These are phyloP conservation scores for Onychomys torridus DNA, from an alignment of 2,797 vertebrate species.

Conservation along the genomic window DNA sequence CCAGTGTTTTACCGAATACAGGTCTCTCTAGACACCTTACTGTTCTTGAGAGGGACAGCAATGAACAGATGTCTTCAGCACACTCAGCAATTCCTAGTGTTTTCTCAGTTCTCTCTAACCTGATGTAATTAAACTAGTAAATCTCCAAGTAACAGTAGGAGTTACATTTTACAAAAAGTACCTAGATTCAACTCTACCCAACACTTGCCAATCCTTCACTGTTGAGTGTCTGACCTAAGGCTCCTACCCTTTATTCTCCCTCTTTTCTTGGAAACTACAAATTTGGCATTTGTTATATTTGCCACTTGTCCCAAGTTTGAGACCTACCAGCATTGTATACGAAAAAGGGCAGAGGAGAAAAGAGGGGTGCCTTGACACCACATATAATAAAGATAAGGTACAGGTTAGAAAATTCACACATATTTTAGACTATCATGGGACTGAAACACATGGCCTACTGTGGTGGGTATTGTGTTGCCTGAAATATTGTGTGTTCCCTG, in stretches of 20 bases:
- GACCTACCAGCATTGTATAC: not conserved
- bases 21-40: not conserved
- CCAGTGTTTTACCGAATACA: not conserved
- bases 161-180: not conserved
- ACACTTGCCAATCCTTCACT: not conserved
- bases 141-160: constrained; percentile 26
- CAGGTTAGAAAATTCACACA: not conserved
- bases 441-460: not conserved
- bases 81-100: not conserved
- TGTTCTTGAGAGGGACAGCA: not conserved
- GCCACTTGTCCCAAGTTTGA: not conserved
- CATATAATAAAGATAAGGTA: not conserved
- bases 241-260: not conserved
- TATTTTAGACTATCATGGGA: not conserved
- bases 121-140: constrained; percentile 40
- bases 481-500: too few species aligned
- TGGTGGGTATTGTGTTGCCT: too few species aligned
- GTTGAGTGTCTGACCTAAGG: not conserved
- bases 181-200: not conserved
- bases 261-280: constrained; percentile 7
- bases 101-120: constrained; percentile 15
- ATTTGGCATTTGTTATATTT: not conserved
- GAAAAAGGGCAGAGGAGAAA: not conserved
- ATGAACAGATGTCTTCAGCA: not conserved
- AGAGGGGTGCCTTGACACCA: not conserved